A percentile compares a stretch with the other conserved stretches of the same genome.
These are phyloP conservation scores for Cossypha heuglini DNA, from an alignment of 2,797 vertebrate genomes.

Conservation along the genomic window DNA sequence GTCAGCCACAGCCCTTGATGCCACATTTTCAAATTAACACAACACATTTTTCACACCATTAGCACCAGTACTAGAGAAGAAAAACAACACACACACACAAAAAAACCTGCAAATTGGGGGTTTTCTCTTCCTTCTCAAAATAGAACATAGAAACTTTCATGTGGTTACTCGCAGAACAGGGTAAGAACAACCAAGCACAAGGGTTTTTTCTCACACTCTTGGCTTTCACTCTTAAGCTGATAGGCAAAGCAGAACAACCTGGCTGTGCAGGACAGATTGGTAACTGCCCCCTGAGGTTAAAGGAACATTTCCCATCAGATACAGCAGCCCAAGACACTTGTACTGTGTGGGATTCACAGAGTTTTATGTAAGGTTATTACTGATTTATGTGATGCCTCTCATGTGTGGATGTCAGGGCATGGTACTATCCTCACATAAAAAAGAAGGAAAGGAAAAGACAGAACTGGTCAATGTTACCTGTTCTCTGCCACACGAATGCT, in stretches of 20 bases:
- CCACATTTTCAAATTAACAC: neutral
- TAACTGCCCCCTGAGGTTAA: neutral
- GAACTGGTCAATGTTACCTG: conserved; percentile 75
- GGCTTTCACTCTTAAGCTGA: conserved; percentile 27
- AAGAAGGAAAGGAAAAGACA: neutral
- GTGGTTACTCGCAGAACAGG: neutral
- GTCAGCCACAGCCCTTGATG: neutral
- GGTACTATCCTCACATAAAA: neutral
- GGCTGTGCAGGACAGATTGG: neutral
- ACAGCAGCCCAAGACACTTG: neutral
- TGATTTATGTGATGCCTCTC: neutral
- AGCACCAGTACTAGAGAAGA: neutral
- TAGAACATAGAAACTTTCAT: neutral
- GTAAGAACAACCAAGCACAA: neutral
- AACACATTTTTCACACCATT: neutral
- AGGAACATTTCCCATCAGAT: neutral
- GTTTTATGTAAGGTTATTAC: neutral
- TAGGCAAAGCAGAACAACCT: neutral
- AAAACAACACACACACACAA: neutral
- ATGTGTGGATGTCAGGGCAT: neutral
- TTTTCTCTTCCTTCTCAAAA: neutral
- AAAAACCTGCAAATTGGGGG: neutral
- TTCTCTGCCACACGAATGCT: conserved; percentile 93
- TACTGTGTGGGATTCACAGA: neutral
- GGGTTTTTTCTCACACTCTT: neutral